Percentiles rank a stretch among this genome's conserved stretches.
Evolutionary conservation across 30 jellyfish, hydroid and myxozoan species (phyloP).

Genomic region (Mastigias papua): DNA sequence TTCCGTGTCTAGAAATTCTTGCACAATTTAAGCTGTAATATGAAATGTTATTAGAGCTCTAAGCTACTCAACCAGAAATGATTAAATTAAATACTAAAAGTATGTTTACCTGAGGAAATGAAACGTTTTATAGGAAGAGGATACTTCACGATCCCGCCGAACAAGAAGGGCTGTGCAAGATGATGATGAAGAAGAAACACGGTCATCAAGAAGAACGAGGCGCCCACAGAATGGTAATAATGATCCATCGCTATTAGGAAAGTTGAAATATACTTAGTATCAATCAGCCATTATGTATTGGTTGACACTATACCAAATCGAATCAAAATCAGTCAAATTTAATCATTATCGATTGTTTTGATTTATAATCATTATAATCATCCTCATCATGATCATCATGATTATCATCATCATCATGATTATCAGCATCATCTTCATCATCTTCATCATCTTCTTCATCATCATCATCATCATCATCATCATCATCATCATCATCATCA

Average conservation of each 20-base stretch:
- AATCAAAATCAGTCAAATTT: too few species aligned
- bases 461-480: background rate
- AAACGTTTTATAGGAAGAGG: slow-evolving; percentile 29
- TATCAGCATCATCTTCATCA: background rate
- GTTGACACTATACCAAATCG: too few species aligned
- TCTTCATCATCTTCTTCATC: background rate
- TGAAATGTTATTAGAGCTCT: too few species aligned
- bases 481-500: background rate
- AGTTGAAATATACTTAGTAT: background rate
- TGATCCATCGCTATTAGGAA: background rate
- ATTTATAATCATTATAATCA: background rate
- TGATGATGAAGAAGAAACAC: slow-evolving; percentile 70
- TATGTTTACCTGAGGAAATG: background rate
- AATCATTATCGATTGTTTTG: background rate
- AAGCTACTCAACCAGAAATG: background rate
- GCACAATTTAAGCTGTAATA: too few species aligned
- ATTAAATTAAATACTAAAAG: background rate
- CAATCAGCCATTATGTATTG: background rate
- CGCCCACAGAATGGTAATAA: slow-evolving; percentile 54
- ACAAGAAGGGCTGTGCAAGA: slow-evolving; percentile 71
- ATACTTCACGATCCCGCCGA: slow-evolving; percentile 58
- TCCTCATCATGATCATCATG: background rate
- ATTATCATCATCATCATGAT: too few species aligned
- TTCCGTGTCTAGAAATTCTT: too few species aligned
- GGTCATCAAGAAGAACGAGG: slow-evolving; percentile 64